Conservation (phyloP, 2,797 vertebrate species). For the Halcyon smyrnensis region DNA sequence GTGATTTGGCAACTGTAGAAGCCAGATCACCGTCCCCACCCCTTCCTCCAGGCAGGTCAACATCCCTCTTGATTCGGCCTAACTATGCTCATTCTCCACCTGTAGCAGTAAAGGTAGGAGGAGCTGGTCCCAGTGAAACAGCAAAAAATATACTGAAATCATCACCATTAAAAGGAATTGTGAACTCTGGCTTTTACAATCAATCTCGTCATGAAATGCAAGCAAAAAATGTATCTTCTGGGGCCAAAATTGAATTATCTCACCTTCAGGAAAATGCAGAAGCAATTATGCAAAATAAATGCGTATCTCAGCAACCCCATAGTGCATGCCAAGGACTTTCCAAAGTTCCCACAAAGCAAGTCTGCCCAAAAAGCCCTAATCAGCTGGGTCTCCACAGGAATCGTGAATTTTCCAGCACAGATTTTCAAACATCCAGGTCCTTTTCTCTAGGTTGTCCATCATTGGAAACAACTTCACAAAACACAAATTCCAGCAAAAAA, state of each 20-base stretch:
- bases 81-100: slow-evolving; percentile 80
- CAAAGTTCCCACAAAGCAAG: slow-evolving; percentile 82
- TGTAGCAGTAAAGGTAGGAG: slow-evolving; percentile 76
- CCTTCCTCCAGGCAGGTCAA: slow-evolving; percentile 85
- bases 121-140: slow-evolving; percentile 69
- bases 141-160: slow-evolving; percentile 59
- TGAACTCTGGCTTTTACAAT: slow-evolving; percentile 76
- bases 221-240: slow-evolving; percentile 75
- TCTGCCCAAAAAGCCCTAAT: slow-evolving; percentile 80
- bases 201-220: slow-evolving; percentile 80
- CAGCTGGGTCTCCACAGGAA: slow-evolving; percentile 79
- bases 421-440: slow-evolving; percentile 79
- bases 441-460: slow-evolving; percentile 73
- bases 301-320: slow-evolving; percentile 75
- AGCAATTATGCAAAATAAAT: slow-evolving; percentile 47
- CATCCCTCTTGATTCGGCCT: slow-evolving; percentile 87
- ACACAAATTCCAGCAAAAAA: slow-evolving; percentile 73
- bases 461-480: slow-evolving; percentile 77
- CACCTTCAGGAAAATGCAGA: slow-evolving; percentile 74
- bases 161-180: slow-evolving; percentile 72
- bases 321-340: slow-evolving; percentile 75
- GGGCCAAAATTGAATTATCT: slow-evolving; percentile 79
- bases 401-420: slow-evolving; percentile 70
- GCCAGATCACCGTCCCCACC: slow-evolving; percentile 85
- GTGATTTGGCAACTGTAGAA: slow-evolving; percentile 77